Evolutionary conservation across 2,113 vertebrate species (phyloP), one percentile per base, ranked within the genome.

Genomic region (Motacilla alba): DNA sequence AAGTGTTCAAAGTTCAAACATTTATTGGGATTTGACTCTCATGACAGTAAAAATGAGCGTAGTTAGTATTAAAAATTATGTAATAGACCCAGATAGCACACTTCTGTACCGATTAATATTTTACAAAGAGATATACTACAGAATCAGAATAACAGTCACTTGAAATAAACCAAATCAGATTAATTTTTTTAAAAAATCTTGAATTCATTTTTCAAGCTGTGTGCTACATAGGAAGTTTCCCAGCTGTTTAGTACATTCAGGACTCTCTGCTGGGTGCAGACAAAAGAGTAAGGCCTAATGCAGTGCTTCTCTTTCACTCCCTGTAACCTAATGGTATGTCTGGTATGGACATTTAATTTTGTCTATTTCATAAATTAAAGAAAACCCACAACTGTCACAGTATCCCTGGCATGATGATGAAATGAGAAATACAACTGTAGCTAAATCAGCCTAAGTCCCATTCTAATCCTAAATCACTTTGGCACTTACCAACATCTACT

Each of bases 241-340:
- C 97, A 98, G 97, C 98, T 98, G 98, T 98, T 98, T 98, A 98
- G 96, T 97, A 97, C 98, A 98, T 98, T 97, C 96, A 96, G 87
- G 31, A 92, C 55, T 98, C 97, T 97, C 98, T 97, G 96, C 84
- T 98, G 97, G 96, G 94, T 97, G 96, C 96, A 97, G 97, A 97
- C 94, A 94, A 91, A 95, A 96, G 94, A 97, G 90, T 96, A 98
- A 95, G 95, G 95, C 96, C 97, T 97, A 97, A 98, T 97, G 96
- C 87, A 97, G 96, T 93, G 85, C 88, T 92, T 97, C 94, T 68
- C 39, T 64, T 91, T 89, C 49, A 46, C 35, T 95, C 68, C 21
- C 26, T 0, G 1, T 96, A 95, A 97, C 96, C 95, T 98, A 97
- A 96, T 52, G 83, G 91, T 96, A 82, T 94, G 96, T 98, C 98